Evolutionary conservation across 2,888 invertebrate genomes (phyloP).

Genomic region (Aphodius granarius): DNA sequence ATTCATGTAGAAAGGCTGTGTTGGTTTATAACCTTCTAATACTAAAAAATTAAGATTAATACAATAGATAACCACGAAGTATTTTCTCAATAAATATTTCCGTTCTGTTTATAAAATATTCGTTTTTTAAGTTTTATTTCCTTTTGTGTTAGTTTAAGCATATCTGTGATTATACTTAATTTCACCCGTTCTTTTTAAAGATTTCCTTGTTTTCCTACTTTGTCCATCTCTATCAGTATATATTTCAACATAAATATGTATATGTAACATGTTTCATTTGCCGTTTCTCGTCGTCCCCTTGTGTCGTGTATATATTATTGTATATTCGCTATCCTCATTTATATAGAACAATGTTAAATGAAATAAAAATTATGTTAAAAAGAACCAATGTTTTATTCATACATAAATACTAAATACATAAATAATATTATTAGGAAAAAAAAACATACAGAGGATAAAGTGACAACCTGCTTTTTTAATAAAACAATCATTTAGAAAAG

Average conservation of each 20-base stretch:
- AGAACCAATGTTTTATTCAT: background rate
- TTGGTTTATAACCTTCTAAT: slow-evolving; percentile 12
- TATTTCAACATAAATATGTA: background rate
- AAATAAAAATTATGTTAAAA: background rate
- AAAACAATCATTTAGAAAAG: background rate
- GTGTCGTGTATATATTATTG: background rate
- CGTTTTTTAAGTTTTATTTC: background rate
- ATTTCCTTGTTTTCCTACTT: background rate
- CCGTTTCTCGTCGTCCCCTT: background rate
- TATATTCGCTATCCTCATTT: background rate
- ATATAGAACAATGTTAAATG: background rate
- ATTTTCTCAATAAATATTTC: slow-evolving; percentile 20
- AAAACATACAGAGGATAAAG: too few relatives aligned
- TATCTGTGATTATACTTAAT: slow-evolving; percentile 41
- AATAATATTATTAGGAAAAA: too few relatives aligned
- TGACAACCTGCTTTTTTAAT: too few relatives aligned
- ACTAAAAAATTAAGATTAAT: slow-evolving; percentile 12
- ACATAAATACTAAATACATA: too few relatives aligned
- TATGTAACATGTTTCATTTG: background rate
- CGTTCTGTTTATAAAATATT: slow-evolving; percentile 13
- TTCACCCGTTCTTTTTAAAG: background rate
- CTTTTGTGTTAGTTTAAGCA: slow-evolving; percentile 32
- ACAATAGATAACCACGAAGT: slow-evolving; percentile 15
- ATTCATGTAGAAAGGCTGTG: slow-evolving; percentile 25
- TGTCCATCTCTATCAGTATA: background rate